These are phyloP conservation scores for Neogale vison DNA, from an alignment of 2,113 vertebrate species.

Conservation along the genomic window DNA sequence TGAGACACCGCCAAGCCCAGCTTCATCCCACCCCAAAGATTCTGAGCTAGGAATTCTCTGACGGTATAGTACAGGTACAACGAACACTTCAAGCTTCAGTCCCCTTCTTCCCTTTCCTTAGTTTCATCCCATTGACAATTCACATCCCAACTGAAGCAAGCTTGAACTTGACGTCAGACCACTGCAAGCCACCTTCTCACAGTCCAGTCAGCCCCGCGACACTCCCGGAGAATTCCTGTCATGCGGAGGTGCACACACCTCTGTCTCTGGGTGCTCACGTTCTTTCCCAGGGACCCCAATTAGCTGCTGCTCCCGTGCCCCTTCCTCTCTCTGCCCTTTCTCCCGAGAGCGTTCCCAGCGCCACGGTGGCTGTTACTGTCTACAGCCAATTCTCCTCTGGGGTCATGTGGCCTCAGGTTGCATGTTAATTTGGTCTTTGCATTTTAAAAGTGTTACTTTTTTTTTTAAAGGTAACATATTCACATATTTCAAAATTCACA, in stretches of 20 bases:
- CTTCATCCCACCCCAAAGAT: neutral
- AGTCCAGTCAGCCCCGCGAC: neutral
- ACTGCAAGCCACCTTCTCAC: neutral
- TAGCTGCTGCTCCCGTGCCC: neutral
- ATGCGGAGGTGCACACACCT: neutral
- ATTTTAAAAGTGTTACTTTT: neutral
- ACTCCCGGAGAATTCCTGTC: neutral
- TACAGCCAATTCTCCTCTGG: neutral
- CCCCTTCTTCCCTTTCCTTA: neutral
- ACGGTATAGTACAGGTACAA: neutral
- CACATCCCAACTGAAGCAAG: neutral
- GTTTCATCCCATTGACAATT: neutral
- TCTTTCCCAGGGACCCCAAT: neutral
- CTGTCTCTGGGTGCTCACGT: neutral
- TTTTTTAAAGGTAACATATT: conserved; percentile 6
- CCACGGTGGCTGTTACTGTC: neutral
- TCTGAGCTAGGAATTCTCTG: neutral
- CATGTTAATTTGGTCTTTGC: neutral
- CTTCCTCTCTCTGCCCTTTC: neutral
- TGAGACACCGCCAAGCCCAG: neutral
- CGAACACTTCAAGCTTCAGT: neutral
- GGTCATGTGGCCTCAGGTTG: conserved; percentile 4
- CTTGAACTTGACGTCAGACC: neutral
- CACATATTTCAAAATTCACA: neutral
- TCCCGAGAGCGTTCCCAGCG: neutral